phyloP scores from a whole-genome alignment of 2,888 invertebrate genomes.

The Adelognathus sp. region DNA sequence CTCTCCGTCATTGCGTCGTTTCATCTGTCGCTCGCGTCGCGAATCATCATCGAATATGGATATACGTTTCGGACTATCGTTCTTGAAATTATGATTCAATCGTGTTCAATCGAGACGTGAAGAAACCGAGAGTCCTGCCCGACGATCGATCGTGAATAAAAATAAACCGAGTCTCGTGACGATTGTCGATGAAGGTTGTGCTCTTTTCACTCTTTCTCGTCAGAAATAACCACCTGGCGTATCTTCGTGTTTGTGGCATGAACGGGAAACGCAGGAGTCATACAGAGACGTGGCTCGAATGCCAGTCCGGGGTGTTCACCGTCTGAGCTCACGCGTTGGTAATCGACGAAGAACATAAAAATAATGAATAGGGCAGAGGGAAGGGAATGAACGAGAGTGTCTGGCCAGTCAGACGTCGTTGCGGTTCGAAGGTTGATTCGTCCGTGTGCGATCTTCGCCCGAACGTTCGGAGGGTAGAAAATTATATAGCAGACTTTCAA shows the following conservation, averaged over 20 bases:
- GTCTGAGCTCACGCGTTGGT: constrained; percentile 10
- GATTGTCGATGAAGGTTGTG: constrained; percentile 75
- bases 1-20: neutral
- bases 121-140: neutral
- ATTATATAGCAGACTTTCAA: constrained; percentile 47
- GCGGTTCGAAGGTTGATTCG: constrained; percentile 15
- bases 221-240: constrained; percentile 42
- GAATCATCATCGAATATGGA: neutral
- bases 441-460: neutral
- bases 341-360: neutral
- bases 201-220: constrained; percentile 27
- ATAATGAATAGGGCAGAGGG: neutral
- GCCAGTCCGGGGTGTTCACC: constrained; percentile 9
- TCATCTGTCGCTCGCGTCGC: neutral
- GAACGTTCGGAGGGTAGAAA: constrained; percentile 30
- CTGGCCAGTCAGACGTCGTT: constrained; percentile 42
- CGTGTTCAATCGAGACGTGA: neutral
- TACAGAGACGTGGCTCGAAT: constrained; percentile 48
- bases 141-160: constrained; percentile 45
- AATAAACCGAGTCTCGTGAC: constrained; percentile 70
- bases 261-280: constrained; percentile 67
- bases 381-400: constrained; percentile 47
- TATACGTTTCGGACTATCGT: neutral
- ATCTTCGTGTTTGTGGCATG: constrained; percentile 66
- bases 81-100: neutral